Evolutionary conservation across 2,113 vertebrate genomes (phyloP), one percentile per base, ranked within the genome.

Genomic region (Malurus melanocephalus): DNA sequence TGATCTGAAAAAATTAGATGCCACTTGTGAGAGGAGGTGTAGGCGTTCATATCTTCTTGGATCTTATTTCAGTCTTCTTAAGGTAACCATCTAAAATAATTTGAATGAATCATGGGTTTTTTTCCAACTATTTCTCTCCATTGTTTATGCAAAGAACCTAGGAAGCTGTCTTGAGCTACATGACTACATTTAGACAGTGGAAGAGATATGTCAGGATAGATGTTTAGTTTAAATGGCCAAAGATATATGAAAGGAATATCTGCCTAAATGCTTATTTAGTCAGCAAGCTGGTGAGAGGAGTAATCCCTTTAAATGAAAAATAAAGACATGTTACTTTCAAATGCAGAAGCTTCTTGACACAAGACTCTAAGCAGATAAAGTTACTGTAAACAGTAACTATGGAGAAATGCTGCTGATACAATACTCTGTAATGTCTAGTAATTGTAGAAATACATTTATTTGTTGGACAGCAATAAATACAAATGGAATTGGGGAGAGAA

Each of bases 31-130:
- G 33, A 86, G 57, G 38, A 88, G 38, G 20, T 90, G 86, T 88
- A 88, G 80, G 86, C 3, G 30, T 95, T 91, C 80, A 62, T 92
- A 66, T 88, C 69, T 80, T 86, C 62, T 89, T 68, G 86, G 66
- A 84, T 95, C 77, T 93, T 78, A 73, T 84, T 96, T 92, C 74
- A 90, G 51, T 62, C 46, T 90, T 86, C 69, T 62, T 83, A 91
- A 92, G 77, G 88, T 85, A 93, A 89, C 65, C 53, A 42, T 78
- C 80, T 93, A 85, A 89, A 95, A 86, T 91, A 86, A 88, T 92
- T 68, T 40, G 66, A 89, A 88, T 93, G 84, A 92, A 91, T 94
- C 56, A 79, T 75, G 62, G 46, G 16, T 1, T 16, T 69, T 73
- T 82, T 78, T 90, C 69, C 74, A 87, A 53, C 30, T 62, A 1